These are phyloP conservation scores for Pocota personata DNA, from an alignment of 2,888 invertebrate genomes.

Conservation along the genomic window DNA sequence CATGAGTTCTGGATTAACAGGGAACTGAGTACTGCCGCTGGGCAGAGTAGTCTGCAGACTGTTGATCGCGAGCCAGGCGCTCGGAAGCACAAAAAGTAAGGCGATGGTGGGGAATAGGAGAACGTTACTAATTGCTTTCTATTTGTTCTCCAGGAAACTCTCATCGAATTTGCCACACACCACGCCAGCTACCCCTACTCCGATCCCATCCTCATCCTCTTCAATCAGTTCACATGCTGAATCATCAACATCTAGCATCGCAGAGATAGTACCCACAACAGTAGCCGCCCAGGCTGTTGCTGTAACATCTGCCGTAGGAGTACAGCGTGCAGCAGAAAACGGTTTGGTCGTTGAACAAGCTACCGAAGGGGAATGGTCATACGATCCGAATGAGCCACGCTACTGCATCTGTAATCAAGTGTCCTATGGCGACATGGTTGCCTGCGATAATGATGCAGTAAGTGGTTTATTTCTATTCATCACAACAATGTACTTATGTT, in stretches of 20 bases:
- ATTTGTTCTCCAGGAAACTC: constrained; percentile 76
- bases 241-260: constrained; percentile 71
- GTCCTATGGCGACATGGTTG: constrained; percentile 99
- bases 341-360: constrained; percentile 81
- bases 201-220: constrained; percentile 80
- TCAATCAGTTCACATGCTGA: constrained; percentile 78
- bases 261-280: constrained; percentile 54
- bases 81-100: constrained; percentile 86
- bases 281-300: constrained; percentile 74
- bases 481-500: constrained; percentile 64
- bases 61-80: constrained; percentile 85
- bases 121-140: neutral
- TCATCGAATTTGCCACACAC: constrained; percentile 74
- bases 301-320: constrained; percentile 62
- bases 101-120: rapidly evolving
- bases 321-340: constrained; percentile 77
- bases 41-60: constrained; percentile 89
- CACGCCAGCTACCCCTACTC: constrained; percentile 75
- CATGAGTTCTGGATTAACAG: constrained; percentile 88
- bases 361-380: constrained; percentile 92
- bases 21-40: constrained; percentile 86
- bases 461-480: constrained; percentile 81
- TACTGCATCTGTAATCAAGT: constrained; percentile 99
- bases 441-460: constrained; percentile 98
- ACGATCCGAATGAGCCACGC: constrained; percentile 97